phyloP scores from a whole-genome alignment of 2,888 invertebrate species.

The Dichetophora obliterata region DNA sequence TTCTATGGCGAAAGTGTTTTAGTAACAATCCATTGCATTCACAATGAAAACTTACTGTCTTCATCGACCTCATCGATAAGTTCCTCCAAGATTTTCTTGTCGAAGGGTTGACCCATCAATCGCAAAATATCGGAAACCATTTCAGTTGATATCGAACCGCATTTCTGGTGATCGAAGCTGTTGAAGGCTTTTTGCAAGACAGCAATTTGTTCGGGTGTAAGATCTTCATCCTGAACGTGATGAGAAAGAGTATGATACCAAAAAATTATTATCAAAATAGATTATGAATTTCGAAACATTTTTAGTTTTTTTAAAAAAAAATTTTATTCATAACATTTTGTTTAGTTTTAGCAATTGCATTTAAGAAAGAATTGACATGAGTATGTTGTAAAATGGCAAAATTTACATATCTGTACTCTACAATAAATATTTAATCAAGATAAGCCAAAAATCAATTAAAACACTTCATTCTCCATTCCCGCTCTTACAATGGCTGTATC shows the following conservation, averaged over 20 bases:
- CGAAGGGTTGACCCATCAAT: constrained; percentile 97
- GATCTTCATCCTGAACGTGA: constrained; percentile 81
- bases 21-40: no score
- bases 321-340: no score
- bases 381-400: no score
- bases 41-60: constrained; percentile 79
- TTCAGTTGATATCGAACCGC: constrained; percentile 94
- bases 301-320: no score
- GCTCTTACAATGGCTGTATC: constrained; percentile 58
- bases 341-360: no score
- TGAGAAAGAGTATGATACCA: not conserved
- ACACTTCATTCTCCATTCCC: not conserved
- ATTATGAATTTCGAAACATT: no score
- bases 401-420: constrained; percentile 1
- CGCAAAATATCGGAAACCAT: constrained; percentile 95
- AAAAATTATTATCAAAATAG: no score
- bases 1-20: constrained; percentile 73
- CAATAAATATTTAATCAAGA: constrained; percentile 7
- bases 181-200: constrained; percentile 96
- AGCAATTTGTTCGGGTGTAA: constrained; percentile 91
- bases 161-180: constrained; percentile 95
- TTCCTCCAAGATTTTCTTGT: constrained; percentile 94
- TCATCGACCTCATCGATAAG: constrained; percentile 98
- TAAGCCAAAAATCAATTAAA: not conserved
- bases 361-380: no score